Evolutionary conservation across 2,113 vertebrate genomes (phyloP).

Genomic region (Misgurnus anguillicaudatus): DNA sequence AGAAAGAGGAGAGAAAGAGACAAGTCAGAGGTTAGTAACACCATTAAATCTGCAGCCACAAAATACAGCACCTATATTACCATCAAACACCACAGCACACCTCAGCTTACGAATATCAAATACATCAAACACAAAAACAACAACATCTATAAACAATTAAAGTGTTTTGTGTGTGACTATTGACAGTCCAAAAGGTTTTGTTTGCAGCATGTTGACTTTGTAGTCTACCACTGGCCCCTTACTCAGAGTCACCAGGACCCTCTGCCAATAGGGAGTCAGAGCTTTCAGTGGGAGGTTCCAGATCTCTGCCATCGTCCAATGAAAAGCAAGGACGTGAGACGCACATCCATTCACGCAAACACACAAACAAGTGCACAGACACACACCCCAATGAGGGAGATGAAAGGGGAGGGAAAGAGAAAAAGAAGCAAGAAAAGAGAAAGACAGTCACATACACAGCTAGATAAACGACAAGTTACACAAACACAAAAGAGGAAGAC

Average conservation of each 20-base stretch:
- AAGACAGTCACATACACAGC: conserved; percentile 75
- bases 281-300: conserved; percentile 87
- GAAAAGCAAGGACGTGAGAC: conserved; percentile 74
- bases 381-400: conserved; percentile 53
- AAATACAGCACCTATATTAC: conserved; percentile 31
- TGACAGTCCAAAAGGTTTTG: conserved; percentile 18
- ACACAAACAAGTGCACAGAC: conserved; percentile 61
- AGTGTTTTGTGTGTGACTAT: conserved; percentile 16
- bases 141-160: conserved; percentile 17
- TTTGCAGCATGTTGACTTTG: conserved; percentile 34
- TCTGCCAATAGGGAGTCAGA: conserved; percentile 87
- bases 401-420: conserved; percentile 61
- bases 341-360: conserved; percentile 61
- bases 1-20: conserved; percentile 37
- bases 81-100: conserved; percentile 39
- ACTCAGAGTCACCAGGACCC: conserved; percentile 86
- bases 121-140: conserved; percentile 31
- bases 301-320: conserved; percentile 88
- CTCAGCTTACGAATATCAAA: conserved; percentile 16
- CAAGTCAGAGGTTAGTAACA: conserved; percentile 66
- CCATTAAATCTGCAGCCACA: conserved; percentile 49
- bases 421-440: conserved; percentile 60
- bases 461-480: conserved; percentile 68
- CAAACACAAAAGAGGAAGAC: conserved; percentile 56
- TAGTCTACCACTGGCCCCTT: conserved; percentile 77